Evolutionary conservation across 2,888 invertebrate genomes (phyloP), one percentile per base, ranked within the genome.

Genomic region (Leucophenga maculata): DNA sequence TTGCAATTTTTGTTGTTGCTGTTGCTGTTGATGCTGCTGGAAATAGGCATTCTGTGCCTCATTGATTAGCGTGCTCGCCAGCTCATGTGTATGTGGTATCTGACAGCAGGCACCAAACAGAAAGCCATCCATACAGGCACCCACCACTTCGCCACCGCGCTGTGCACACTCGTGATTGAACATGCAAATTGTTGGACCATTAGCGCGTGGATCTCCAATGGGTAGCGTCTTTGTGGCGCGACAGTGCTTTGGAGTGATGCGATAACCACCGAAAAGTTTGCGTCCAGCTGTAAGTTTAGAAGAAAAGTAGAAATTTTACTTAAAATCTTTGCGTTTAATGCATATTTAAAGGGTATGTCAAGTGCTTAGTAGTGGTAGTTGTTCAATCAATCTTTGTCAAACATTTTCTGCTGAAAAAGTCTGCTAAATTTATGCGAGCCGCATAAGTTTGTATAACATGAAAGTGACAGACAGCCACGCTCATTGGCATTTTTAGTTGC

Each of bases 151-250:
- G 0, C 97, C 97, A 0, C 92, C 92, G 73, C 94, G 90, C 77
- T 93, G 93, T 0, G 91, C 90, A 85, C 97, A 97, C 86, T 97
- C 96, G 83, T 95, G 95, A 89, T 97, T 96, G 90, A 97, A 97
- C 97, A 97, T 97, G 88, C 97, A 97, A 82, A 95, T 93, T 50
- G 94, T 94, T 52, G 93, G 93, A 0, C 94, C 93, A 77, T 90
- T 90, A n/a, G 86, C 78, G 55, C 89, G 85, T 4, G 90, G 89
- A 78, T 92, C 91, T 57, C 91, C 90, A 75, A 90, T 85, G 48
- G 89, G 90, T 20, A 92, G 89, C 50, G 92, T 91, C 85, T 92
- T 89, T 6, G 93, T 91, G 20, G 94, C 93, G 81, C 93, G 93
- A 88, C 96, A 96, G 77, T 93, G 92, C 75, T 93, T 92, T 4